Conservation (phyloP, 2,888 invertebrate species). For the Pelosia muscerda region DNA sequence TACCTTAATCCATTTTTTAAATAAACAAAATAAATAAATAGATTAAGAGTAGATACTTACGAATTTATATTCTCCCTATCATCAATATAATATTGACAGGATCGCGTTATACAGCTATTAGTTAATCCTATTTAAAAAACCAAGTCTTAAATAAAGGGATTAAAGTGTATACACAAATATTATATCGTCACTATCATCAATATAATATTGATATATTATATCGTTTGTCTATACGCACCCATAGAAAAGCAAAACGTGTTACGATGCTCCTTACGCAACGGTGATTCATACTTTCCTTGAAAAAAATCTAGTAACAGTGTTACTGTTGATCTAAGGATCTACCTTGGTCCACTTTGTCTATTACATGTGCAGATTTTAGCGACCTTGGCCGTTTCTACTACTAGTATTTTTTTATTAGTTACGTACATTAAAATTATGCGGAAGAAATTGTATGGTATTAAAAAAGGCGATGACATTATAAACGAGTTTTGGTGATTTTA, state of each 20-base stretch:
- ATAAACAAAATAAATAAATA: no score
- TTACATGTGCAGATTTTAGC: slow-evolving; percentile 45
- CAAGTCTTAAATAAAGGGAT: not conserved
- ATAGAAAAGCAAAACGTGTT: slow-evolving; percentile 27
- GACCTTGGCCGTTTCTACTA: slow-evolving; percentile 35
- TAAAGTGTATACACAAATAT: no score
- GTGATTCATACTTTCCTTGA: slow-evolving; percentile 54
- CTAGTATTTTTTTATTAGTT: slow-evolving; percentile 27
- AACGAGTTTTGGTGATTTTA: slow-evolving; percentile 34
- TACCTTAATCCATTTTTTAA: no score
- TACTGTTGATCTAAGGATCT: slow-evolving; percentile 34
- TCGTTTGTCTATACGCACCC: no score
- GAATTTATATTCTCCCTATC: no score
- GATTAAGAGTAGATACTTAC: no score
- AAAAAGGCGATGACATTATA: slow-evolving; percentile 20
- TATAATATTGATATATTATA: no score
- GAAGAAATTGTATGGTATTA: slow-evolving; percentile 45
- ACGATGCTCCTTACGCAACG: slow-evolving; percentile 39
- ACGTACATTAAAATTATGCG: slow-evolving; percentile 33
- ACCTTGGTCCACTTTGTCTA: slow-evolving; percentile 50
- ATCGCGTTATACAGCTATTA: no score
- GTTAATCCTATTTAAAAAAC: not conserved
- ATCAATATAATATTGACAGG: no score
- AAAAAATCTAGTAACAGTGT: slow-evolving; percentile 47
- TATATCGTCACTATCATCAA: no score